phyloP scores from a whole-genome alignment of 2,888 invertebrate genomes.

The Sipunculus nudus region DNA sequence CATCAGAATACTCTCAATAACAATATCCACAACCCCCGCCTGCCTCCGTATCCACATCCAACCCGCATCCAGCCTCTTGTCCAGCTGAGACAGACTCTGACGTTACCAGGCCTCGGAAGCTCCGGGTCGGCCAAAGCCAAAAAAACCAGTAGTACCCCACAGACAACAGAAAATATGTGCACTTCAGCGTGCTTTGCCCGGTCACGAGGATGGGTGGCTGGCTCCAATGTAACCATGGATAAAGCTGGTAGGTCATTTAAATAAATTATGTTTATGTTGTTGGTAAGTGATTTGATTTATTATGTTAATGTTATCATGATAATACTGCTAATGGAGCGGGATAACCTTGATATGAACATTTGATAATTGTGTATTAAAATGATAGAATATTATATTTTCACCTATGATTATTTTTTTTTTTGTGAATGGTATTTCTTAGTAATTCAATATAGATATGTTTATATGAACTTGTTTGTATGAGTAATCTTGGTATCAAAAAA shows the following conservation, averaged over 20 bases:
- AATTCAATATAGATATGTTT: too few species aligned
- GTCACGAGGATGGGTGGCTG: slow-evolving; percentile 77
- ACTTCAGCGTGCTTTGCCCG: slow-evolving; percentile 84
- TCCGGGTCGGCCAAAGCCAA: slow-evolving; percentile 22
- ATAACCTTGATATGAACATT: too few species aligned
- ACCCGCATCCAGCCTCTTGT: slow-evolving; percentile 82
- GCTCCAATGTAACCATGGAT: slow-evolving; percentile 62
- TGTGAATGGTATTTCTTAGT: too few species aligned
- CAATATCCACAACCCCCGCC: slow-evolving; percentile 78
- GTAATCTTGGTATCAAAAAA: too few species aligned
- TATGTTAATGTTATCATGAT: too few species aligned
- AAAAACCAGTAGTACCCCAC: slow-evolving; percentile 33
- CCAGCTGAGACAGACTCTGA: slow-evolving; percentile 76
- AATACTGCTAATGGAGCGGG: too few species aligned
- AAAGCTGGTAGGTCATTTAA: slow-evolving; percentile 40
- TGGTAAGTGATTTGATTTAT: too few species aligned
- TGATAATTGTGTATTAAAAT: too few species aligned
- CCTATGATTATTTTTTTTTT: too few species aligned
- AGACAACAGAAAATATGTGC: slow-evolving; percentile 74
- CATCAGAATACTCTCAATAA: slow-evolving; percentile 58
- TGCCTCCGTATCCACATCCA: slow-evolving; percentile 91
- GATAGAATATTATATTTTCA: too few species aligned
- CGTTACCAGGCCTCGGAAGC: slow-evolving; percentile 43
- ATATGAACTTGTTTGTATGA: too few species aligned
- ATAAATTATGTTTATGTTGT: not conserved